These are phyloP conservation scores for Macquaria ambigua DNA, from an alignment of 2,113 vertebrate genomes.

Conservation along the genomic window DNA sequence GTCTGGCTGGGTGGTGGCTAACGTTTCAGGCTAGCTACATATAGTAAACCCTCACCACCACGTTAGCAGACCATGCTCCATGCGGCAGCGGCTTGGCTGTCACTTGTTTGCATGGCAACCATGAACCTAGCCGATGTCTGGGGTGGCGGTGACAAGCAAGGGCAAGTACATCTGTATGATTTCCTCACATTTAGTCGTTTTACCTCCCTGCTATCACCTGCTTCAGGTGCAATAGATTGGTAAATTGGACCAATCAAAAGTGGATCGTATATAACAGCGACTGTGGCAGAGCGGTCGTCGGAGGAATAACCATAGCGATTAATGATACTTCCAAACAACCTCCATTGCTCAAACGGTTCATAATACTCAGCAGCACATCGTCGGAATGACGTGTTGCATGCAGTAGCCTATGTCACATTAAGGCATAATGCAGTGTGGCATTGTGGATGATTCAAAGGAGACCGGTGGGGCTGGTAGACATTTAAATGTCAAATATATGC, in stretches of 20 bases:
- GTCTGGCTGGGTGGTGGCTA: constrained; percentile 46
- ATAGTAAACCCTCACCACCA: constrained; percentile 42
- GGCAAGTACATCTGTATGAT: background rate
- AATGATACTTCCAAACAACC: background rate
- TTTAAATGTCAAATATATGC: constrained; percentile 20
- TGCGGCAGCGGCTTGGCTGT: constrained; percentile 52
- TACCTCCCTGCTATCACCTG: background rate
- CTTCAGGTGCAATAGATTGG: background rate
- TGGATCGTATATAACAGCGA: background rate
- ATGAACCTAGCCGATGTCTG: constrained; percentile 10
- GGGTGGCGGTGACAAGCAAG: constrained; percentile 19
- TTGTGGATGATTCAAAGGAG: background rate
- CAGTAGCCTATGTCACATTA: background rate
- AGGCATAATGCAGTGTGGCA: background rate
- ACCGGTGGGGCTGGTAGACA: background rate
- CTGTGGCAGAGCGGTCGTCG: background rate
- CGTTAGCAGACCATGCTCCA: constrained; percentile 50
- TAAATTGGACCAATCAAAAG: background rate
- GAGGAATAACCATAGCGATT: background rate
- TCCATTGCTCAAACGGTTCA: background rate
- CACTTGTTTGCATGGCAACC: constrained; percentile 68
- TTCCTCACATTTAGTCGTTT: background rate
- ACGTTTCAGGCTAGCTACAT: constrained; percentile 42
- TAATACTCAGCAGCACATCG: background rate
- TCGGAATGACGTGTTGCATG: constrained; percentile 2